Conservation (phyloP, 2,113 vertebrate genomes). For the Climacteris rufus region DNA sequence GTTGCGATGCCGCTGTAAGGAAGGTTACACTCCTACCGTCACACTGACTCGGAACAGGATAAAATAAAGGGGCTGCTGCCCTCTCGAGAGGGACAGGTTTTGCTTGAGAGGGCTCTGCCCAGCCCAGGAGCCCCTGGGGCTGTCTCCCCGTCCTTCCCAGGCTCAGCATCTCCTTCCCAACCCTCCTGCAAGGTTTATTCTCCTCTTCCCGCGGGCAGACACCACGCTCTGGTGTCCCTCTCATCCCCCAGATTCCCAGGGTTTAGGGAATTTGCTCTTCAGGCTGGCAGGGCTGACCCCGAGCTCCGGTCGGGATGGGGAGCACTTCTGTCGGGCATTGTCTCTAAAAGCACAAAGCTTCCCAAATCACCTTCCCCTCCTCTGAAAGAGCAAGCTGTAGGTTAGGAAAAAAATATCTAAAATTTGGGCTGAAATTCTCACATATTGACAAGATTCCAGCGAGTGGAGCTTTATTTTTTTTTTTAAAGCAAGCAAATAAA, state of each 20-base stretch:
- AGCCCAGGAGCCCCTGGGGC: neutral
- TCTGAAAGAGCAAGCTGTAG: neutral
- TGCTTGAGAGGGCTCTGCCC: neutral
- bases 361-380: neutral
- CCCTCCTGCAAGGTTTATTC: neutral
- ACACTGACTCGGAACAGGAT: no score
- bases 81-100: no score
- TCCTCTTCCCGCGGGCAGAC: neutral
- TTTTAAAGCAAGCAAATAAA: no score
- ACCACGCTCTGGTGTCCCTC: fast-evolving
- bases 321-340: neutral
- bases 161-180: neutral
- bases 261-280: neutral
- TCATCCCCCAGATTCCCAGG: neutral
- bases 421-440: neutral
- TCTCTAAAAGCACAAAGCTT: neutral
- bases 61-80: neutral
- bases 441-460: neutral
- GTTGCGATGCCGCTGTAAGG: neutral
- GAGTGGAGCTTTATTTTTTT: neutral
- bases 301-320: neutral
- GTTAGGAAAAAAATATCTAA: neutral
- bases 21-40: neutral
- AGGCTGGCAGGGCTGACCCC: neutral
- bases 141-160: neutral